Base-by-base conservation (phyloP, 2,797 vertebrate species). In the Oceanodroma leucorhoa region DNA sequence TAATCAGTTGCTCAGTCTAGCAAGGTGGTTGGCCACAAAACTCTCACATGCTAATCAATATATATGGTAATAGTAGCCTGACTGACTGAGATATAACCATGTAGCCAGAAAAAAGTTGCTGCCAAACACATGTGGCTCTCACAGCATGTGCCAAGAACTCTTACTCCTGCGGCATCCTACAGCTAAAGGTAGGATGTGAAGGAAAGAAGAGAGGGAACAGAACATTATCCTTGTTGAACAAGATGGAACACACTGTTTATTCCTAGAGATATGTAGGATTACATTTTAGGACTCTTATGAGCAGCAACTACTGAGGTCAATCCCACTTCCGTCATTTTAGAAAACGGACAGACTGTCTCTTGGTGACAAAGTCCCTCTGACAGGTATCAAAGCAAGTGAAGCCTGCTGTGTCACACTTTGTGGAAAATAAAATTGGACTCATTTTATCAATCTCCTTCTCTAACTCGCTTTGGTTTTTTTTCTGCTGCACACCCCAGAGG, bases 301-400 rank as follows among this genome's bases (percentile, higher is more conserved):
- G 88, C 94, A 79, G 57, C 50, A 76, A 55, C 41, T 0, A 0
- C 57, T 85, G 2, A 85, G 91, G 81, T 93, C 93, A 87, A 83
- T 85, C 62, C 75, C n/a, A 38, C 55, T 94, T 90, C 88, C 1
- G 0, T 53, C 71, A 36, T 36, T 36, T 36, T 75, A 30, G 73
- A 45, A 88, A 93, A 90, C 53, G 89, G 80, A 86, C 90, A 91
- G 79, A 91, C 66, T 91, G 62, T 82, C 89, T 94, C 76, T 69
- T 82, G 62, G 73, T 94, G 89, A 90, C 85, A 93, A 83, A 89
- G 93, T 66, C 80, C 66, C n/a, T 94, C 80, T 94, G 95, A 95
- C 87, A 94, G 58, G 23, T 80, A 84, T 95, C 87, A 90, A 48
- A 94, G 91, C 54, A 88, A 94, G 69, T 84, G 91, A 88, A 91